phyloP scores from a whole-genome alignment of 2,113 vertebrate genomes.

The Saguinus midas region DNA sequence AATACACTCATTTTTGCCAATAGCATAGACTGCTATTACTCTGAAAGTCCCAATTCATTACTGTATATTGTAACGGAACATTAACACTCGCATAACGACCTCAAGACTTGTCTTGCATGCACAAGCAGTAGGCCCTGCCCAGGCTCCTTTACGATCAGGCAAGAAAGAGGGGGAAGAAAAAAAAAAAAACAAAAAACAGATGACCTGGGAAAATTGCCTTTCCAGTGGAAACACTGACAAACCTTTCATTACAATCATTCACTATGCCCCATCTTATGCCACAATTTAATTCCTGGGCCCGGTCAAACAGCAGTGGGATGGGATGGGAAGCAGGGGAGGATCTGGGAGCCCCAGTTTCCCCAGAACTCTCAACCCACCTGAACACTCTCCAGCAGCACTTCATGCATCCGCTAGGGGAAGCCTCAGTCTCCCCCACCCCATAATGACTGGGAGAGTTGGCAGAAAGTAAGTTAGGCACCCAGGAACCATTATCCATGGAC shows the following conservation, averaged over 20 bases:
- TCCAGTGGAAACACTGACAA: slow-evolving; percentile 61
- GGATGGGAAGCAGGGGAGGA: background rate
- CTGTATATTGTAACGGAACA: slow-evolving; percentile 79
- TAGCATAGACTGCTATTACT: slow-evolving; percentile 74
- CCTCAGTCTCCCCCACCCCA: background rate
- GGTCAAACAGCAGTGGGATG: too few species aligned
- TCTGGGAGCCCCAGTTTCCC: background rate
- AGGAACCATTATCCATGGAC: background rate
- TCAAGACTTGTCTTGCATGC: slow-evolving; percentile 80
- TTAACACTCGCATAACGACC: slow-evolving; percentile 80
- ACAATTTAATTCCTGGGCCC: slow-evolving; percentile 7
- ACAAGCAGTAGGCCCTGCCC: slow-evolving; percentile 72
- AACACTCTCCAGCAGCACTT: background rate
- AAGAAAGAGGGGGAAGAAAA: background rate
- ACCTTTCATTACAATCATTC: slow-evolving; percentile 65
- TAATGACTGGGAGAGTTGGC: background rate
- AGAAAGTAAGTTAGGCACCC: background rate
- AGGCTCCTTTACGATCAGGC: background rate
- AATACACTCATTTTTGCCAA: slow-evolving; percentile 83
- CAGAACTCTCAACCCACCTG: too few species aligned
- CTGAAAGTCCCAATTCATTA: slow-evolving; percentile 83
- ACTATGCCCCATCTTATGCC: background rate
- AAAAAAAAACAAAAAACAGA: slow-evolving; percentile 58
- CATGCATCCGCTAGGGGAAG: background rate
- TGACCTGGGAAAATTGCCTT: slow-evolving; percentile 69